Percentiles rank a stretch among this genome's conserved stretches.
phyloP scores from a whole-genome alignment of 2,113 vertebrate genomes.

The Nipponia nippon region DNA sequence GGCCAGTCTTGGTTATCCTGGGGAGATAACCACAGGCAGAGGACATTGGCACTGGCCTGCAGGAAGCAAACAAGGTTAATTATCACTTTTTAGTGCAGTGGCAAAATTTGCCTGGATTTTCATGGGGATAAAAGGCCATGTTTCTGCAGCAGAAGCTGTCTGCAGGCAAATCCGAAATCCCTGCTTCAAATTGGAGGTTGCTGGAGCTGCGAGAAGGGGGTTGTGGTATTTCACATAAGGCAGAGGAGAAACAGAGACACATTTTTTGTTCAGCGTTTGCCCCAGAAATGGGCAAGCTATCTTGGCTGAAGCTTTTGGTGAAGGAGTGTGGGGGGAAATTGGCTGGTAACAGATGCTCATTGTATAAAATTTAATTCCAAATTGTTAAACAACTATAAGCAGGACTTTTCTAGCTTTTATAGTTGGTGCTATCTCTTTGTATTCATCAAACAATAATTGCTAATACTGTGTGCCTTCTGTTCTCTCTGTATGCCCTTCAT shows the following conservation, averaged over 20 bases:
- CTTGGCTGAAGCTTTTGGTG: not conserved
- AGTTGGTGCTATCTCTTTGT: not conserved
- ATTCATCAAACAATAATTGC: conserved; percentile 32
- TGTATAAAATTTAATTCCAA: conserved; percentile 18
- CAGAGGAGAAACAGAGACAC: not conserved
- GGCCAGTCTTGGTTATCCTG: accelerated
- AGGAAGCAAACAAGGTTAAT: not conserved
- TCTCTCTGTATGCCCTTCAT: not conserved
- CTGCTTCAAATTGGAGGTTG: not conserved
- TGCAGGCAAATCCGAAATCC: not conserved
- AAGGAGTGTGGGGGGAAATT: not conserved
- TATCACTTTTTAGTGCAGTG: not conserved
- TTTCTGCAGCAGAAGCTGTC: not conserved
- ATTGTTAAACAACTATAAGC: conserved; percentile 24
- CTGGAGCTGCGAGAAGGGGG: not conserved
- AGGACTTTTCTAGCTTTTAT: not conserved
- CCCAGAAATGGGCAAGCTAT: not conserved
- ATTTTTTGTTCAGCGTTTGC: not conserved
- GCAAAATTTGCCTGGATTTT: not conserved
- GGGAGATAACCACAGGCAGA: not conserved
- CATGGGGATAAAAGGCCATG: not conserved
- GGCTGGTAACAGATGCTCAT: not conserved
- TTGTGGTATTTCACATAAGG: not conserved
- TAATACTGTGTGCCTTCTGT: conserved; percentile 15
- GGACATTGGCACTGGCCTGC: not conserved